Percentiles rank a stretch among this genome's conserved stretches.
Conservation (phyloP, 1,140 invertebrate species). For the Chrysomallon squamiferum region DNA sequence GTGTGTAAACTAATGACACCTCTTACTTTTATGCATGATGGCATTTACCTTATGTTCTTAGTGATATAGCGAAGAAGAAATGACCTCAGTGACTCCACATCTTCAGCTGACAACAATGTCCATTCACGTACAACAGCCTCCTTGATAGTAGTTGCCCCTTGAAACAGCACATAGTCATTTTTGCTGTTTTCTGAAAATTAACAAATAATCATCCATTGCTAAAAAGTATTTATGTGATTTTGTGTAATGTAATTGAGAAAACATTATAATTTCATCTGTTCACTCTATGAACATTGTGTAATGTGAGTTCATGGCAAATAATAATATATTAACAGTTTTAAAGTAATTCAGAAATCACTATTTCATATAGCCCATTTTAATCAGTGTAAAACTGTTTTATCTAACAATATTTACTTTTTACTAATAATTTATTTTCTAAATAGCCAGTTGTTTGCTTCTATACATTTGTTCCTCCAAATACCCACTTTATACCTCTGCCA, state of each 20-base stretch:
- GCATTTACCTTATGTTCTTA: constrained; percentile 66
- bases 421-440: no score
- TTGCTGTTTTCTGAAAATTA: constrained; percentile 72
- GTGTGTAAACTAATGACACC: no score
- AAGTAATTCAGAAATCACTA: neutral
- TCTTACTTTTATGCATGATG: no score
- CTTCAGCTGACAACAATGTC: constrained; percentile 71
- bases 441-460: no score
- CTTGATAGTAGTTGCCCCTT: constrained; percentile 84
- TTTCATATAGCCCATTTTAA: no score
- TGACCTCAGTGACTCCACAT: constrained; percentile 76
- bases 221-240: constrained; percentile 1
- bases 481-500: no score
- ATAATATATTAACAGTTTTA: neutral
- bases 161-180: constrained; percentile 85
- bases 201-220: constrained; percentile 13
- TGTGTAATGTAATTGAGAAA: neutral
- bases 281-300: neutral
- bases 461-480: no score
- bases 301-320: neutral
- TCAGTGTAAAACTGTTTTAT: no score
- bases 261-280: neutral
- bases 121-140: constrained; percentile 84
- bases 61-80: constrained; percentile 83
- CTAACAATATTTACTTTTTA: no score